phyloP scores from a whole-genome alignment of 2,113 vertebrate genomes.

The Reinhardtius hippoglossoides region DNA sequence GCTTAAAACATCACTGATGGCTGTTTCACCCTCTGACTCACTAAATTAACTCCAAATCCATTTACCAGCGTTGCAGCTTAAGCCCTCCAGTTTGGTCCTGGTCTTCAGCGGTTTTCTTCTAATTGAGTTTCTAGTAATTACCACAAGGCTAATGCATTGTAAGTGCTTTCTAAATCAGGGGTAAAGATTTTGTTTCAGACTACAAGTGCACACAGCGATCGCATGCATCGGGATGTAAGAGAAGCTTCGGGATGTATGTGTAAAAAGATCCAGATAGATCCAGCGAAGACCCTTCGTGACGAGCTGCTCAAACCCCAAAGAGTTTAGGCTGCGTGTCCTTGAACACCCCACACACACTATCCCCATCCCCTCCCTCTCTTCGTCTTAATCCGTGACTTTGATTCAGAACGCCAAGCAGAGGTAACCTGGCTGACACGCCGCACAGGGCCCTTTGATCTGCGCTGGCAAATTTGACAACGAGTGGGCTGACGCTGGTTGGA shows the following conservation, averaged over 20 bases:
- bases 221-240: constrained; percentile 45
- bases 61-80: constrained; percentile 77
- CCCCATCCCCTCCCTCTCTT: neutral
- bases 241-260: constrained; percentile 40
- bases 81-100: constrained; percentile 78
- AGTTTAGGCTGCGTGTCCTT: constrained; percentile 8
- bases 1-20: constrained; percentile 78
- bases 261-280: neutral
- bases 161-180: constrained; percentile 82
- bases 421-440: constrained; percentile 64
- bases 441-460: constrained; percentile 67
- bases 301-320: constrained; percentile 36
- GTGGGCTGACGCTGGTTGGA: constrained; percentile 51
- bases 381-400: constrained; percentile 68
- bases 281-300: constrained; percentile 23
- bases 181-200: constrained; percentile 81
- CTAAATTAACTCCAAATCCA: constrained; percentile 80
- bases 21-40: constrained; percentile 80
- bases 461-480: constrained; percentile 63
- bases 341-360: neutral
- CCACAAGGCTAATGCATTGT: constrained; percentile 82
- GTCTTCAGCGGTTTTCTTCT: constrained; percentile 78
- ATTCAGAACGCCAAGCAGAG: constrained; percentile 56
- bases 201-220: constrained; percentile 62
- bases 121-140: constrained; percentile 86